phyloP scores from a whole-genome alignment of 2,113 vertebrate genomes.

The Vireo altiloquus region DNA sequence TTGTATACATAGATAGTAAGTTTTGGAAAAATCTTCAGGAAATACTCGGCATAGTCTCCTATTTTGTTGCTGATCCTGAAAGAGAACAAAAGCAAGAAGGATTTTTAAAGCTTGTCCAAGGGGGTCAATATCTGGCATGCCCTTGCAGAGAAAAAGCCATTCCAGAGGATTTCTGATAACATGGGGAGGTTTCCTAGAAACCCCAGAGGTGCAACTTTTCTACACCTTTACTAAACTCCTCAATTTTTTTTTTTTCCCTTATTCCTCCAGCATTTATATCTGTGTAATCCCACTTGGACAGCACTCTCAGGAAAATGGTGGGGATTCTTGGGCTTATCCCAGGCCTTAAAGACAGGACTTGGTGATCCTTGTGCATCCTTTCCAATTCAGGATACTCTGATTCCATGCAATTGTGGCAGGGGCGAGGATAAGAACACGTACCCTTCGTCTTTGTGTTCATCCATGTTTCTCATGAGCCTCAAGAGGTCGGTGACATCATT shows the following conservation, averaged over 20 bases:
- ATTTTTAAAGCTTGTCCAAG: neutral
- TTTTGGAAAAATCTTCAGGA: slow-evolving; percentile 63
- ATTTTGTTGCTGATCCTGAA: slow-evolving; percentile 57
- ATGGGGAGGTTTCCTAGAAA: neutral
- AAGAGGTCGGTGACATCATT: neutral
- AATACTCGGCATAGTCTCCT: slow-evolving; percentile 56
- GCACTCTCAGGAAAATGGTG: neutral
- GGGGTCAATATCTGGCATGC: neutral
- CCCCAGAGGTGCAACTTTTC: neutral
- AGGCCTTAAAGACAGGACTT: neutral
- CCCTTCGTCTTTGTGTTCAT: slow-evolving; percentile 30
- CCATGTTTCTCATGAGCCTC: slow-evolving; percentile 71
- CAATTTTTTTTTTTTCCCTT: neutral
- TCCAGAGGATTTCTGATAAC: neutral
- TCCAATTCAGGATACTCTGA: neutral
- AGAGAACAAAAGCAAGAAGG: slow-evolving; percentile 6
- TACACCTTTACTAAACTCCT: neutral
- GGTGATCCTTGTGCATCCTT: neutral
- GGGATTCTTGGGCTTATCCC: neutral
- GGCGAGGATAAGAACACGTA: neutral
- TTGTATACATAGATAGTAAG: slow-evolving; percentile 63
- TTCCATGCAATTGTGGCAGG: neutral
- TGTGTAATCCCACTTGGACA: neutral
- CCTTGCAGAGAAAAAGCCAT: neutral
- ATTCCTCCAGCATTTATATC: neutral